These are phyloP conservation scores for Cranoglanis bouderius DNA, from an alignment of 2,113 vertebrate genomes.

Conservation along the genomic window DNA sequence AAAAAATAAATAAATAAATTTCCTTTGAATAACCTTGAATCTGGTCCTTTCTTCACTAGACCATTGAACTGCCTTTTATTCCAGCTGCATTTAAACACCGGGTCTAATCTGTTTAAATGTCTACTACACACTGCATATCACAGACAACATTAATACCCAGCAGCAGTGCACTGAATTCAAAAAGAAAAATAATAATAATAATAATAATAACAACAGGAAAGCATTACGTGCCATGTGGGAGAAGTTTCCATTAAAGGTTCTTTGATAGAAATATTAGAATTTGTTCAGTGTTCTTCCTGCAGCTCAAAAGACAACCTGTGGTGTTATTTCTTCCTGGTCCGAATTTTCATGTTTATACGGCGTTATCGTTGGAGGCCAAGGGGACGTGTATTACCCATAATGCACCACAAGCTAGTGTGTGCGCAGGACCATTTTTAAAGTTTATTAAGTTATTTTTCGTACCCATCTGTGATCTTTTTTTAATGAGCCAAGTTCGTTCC, in stretches of 20 bases:
- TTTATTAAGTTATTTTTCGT: too few species aligned
- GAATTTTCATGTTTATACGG: background rate
- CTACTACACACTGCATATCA: background rate
- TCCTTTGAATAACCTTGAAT: conserved; percentile 45
- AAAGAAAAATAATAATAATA: background rate
- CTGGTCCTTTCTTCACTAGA: background rate
- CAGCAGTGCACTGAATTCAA: background rate
- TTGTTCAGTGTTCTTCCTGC: background rate
- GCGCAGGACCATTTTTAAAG: background rate
- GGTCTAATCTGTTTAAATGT: background rate
- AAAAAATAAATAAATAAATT: conserved; percentile 43
- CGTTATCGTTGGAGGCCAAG: background rate
- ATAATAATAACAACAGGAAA: too few species aligned
- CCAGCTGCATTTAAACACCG: background rate
- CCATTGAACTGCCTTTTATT: background rate
- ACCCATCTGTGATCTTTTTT: background rate
- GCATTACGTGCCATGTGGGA: background rate
- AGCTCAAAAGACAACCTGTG: background rate
- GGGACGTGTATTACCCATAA: background rate
- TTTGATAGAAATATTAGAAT: background rate
- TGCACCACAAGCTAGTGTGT: background rate
- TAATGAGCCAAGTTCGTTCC: background rate
- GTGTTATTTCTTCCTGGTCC: background rate
- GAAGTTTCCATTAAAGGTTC: background rate
- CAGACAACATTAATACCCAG: background rate